Evolutionary conservation across 2,888 invertebrate species (phyloP).

Genomic region (Odontocerum albicorne): DNA sequence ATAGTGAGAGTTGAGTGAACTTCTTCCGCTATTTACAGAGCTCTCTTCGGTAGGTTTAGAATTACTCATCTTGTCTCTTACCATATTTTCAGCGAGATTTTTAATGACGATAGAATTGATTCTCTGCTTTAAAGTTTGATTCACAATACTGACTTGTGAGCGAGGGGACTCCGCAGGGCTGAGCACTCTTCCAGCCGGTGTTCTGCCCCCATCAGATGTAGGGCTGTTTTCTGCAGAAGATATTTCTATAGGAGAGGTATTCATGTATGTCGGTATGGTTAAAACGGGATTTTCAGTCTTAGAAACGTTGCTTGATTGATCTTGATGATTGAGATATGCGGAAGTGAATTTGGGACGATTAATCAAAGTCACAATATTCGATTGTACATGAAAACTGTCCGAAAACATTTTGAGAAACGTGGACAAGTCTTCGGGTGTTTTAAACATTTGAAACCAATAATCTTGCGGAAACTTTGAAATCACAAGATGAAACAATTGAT

Average conservation of each 20-base stretch:
- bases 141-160: conserved; percentile 57
- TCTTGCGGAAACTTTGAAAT: conserved; percentile 75
- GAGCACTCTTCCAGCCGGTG: conserved; percentile 54
- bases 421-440: conserved; percentile 85
- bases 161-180: conserved; percentile 57
- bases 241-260: conserved; percentile 28
- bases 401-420: conserved; percentile 92
- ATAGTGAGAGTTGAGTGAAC: conserved; percentile 50
- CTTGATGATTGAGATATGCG: conserved; percentile 53
- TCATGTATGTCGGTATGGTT: conserved; percentile 21
- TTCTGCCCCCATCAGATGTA: conserved; percentile 52
- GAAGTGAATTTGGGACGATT: conserved; percentile 73
- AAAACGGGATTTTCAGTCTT: conserved; percentile 40
- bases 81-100: conserved; percentile 85
- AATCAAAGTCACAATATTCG: conserved; percentile 85
- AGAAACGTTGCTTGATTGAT: conserved; percentile 45
- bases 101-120: conserved; percentile 87
- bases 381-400: conserved; percentile 92
- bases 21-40: conserved; percentile 50
- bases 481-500: conserved; percentile 82
- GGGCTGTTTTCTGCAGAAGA: conserved; percentile 44
- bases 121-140: conserved; percentile 83
- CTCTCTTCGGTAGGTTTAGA: conserved; percentile 41
- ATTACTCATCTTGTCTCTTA: conserved; percentile 50
- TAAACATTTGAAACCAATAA: conserved; percentile 84